Evolutionary conservation across 2,113 vertebrate species (phyloP).

Genomic region (Ascaphus truei): DNA sequence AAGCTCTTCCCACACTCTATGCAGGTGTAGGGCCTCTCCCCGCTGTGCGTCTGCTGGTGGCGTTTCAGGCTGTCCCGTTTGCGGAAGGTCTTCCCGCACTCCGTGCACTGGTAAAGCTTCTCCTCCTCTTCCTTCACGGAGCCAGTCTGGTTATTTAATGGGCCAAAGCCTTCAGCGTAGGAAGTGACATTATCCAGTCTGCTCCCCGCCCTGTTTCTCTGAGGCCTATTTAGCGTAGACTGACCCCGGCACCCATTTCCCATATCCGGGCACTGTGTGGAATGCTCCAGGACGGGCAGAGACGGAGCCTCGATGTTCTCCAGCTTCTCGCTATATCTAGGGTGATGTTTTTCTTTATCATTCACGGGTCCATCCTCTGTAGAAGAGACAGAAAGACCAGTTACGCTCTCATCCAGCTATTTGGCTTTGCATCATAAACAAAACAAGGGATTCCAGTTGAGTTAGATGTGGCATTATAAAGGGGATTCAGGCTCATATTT

Average conservation of each 20-base stretch:
- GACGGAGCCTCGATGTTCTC: background rate
- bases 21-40: constrained; percentile 8
- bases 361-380: background rate
- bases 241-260: background rate
- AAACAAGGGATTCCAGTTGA: too few species aligned
- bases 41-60: constrained; percentile 15
- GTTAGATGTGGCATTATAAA: too few species aligned
- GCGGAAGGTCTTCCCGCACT: constrained; percentile 36
- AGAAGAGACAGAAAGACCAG: background rate
- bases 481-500: too few species aligned
- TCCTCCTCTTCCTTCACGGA: background rate
- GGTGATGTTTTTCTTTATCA: constrained; percentile 6
- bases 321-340: constrained; percentile 7
- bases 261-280: background rate
- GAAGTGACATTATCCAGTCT: background rate
- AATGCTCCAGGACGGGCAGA: background rate
- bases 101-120: constrained; percentile 10
- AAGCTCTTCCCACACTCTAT: constrained; percentile 32
- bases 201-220: background rate
- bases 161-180: background rate
- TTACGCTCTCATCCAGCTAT: too few species aligned
- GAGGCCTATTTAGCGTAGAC: background rate
- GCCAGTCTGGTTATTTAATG: background rate
- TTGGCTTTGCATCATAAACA: too few species aligned
- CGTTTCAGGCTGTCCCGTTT: constrained; percentile 25